Evolutionary conservation across 2,888 invertebrate genomes (phyloP), one percentile per base, ranked within the genome.

Genomic region (Nephrotoma guestfalica): DNA sequence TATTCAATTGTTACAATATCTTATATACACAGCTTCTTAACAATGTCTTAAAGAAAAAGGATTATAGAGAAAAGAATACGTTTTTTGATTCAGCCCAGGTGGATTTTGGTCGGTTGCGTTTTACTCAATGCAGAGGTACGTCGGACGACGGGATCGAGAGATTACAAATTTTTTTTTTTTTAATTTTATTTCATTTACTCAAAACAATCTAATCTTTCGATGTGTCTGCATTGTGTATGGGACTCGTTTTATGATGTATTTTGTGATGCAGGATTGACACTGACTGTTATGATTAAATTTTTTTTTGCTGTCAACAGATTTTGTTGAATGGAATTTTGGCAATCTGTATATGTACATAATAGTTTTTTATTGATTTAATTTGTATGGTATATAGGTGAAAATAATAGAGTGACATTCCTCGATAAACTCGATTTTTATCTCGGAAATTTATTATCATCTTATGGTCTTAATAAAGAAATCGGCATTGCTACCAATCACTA

Each of bases 1-100:
- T 84, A 41, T 84, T 84, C 84, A 84, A 84, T 84, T 84, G 84
- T 84, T 84, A 84, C 84, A 42, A 84, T 41, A n/a, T 83, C 40
- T 51, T 51, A 51, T 30, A 30, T 51, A 51, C 2, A 51, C 47
- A 18, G 18, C 41, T 84, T 84, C 11, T 41, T 41, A 41, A 40
- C 83, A 57, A 57, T 57, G 84, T 41, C 84, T 41, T 41, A 84
- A 71, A 41, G 42, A 41, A 84, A 84, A 84, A 84, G 84, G 84
- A 84, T 84, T 84, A 84, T 41, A 15, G 5, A 15, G n/a, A 84
- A 41, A 15, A 84, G 41, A 41, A 42, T 41, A 41, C n/a, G 30
- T 71, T 71, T 30, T 71, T 71, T 71, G 30, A 71, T 71, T 71
- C 71, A 71, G 6, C 41, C 84, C 84, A 84, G 84, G 84, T 84